Evolutionary conservation across 2,797 vertebrate species (phyloP).

Genomic region (Cheirogaleus major): DNA sequence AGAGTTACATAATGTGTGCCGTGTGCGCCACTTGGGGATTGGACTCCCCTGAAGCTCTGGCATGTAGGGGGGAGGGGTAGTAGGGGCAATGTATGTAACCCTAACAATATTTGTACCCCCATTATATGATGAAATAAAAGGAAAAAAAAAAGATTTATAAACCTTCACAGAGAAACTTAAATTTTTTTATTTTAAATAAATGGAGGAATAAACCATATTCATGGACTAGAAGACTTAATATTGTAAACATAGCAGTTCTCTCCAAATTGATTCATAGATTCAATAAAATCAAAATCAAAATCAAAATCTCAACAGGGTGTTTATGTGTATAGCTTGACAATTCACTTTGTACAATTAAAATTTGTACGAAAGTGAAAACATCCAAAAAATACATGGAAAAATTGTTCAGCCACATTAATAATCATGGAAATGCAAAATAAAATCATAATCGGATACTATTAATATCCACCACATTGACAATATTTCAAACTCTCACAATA

Average conservation of each 20-base stretch:
- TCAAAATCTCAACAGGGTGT: background rate
- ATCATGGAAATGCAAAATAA: background rate
- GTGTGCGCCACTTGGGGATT: too few relatives aligned
- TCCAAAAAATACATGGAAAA: background rate
- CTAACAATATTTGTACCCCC: too few relatives aligned
- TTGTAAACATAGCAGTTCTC: background rate
- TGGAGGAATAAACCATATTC: background rate
- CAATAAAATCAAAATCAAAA: background rate
- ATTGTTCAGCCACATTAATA: background rate
- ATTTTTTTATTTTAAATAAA: conserved; percentile 37
- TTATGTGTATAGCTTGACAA: background rate
- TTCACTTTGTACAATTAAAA: background rate
- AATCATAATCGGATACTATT: background rate
- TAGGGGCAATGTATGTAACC: too few relatives aligned
- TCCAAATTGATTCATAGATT: conserved; percentile 1
- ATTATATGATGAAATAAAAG: too few relatives aligned
- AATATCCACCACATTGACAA: background rate
- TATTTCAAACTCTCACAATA: background rate
- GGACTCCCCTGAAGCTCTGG: too few relatives aligned
- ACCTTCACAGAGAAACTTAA: background rate
- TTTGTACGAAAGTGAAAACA: background rate
- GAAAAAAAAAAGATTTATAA: background rate
- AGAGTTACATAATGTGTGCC: too few relatives aligned
- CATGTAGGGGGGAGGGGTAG: too few relatives aligned
- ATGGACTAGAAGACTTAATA: background rate